Conservation (phyloP, 2,888 invertebrate species). For the Cryptophagus acutangulus region DNA sequence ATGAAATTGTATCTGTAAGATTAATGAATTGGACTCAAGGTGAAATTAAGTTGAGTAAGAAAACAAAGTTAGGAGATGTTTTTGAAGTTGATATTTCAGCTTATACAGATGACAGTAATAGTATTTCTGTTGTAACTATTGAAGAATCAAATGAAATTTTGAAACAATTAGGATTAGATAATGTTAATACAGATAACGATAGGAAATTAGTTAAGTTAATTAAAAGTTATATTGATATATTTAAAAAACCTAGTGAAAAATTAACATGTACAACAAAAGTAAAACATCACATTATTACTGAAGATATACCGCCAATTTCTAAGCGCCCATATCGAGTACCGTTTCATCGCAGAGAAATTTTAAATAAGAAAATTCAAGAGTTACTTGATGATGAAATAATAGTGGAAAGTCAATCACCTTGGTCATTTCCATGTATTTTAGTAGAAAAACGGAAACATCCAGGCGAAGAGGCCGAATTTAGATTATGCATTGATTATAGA, state of each 20-base stretch:
- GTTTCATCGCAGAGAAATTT: not conserved
- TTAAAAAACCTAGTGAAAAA: slow-evolving; percentile 9
- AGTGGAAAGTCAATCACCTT: slow-evolving; percentile 31
- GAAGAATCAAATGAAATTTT: slow-evolving; percentile 2
- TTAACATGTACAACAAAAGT: slow-evolving; percentile 6
- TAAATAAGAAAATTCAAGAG: not conserved
- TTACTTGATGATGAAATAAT: not conserved
- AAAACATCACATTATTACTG: slow-evolving; percentile 9
- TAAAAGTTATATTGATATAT: slow-evolving; percentile 9
- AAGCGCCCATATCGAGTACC: slow-evolving; percentile 10
- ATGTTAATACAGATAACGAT: not conserved
- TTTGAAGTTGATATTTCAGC: not conserved
- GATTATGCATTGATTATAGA: slow-evolving; percentile 26
- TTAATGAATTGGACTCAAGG: slow-evolving; percentile 5
- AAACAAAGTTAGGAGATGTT: not conserved
- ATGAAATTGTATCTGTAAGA: not conserved
- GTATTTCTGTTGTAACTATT: not conserved
- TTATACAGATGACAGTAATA: not conserved
- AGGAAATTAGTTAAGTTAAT: slow-evolving; percentile 1
- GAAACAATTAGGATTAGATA: slow-evolving; percentile 5
- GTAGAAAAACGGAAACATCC: slow-evolving; percentile 33
- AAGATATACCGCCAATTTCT: slow-evolving; percentile 5
- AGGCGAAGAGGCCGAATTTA: slow-evolving; percentile 16
- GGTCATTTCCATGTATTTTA: slow-evolving; percentile 36
- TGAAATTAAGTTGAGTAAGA: not conserved